Evolutionary conservation across 2,888 invertebrate species (phyloP).

Genomic region (Agrotis exclamationis): DNA sequence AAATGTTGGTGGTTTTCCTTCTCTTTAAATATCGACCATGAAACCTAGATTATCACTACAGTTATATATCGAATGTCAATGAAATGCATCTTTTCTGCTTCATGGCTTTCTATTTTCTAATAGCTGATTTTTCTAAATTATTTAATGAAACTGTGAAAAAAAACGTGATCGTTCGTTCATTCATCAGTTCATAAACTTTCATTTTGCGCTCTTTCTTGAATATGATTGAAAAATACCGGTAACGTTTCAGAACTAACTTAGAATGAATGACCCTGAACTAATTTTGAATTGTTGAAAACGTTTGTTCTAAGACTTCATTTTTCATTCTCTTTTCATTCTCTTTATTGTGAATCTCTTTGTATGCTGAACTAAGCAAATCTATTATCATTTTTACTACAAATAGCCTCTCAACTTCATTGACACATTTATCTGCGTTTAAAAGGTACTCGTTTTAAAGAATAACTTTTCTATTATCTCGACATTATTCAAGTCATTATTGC

Average conservation of each 20-base stretch:
- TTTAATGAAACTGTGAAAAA: background rate
- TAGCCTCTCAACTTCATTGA: constrained; percentile 8
- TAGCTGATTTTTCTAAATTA: constrained; percentile 6
- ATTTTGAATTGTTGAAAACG: background rate
- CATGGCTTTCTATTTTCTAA: constrained; percentile 4
- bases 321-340: background rate
- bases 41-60: background rate
- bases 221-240: background rate
- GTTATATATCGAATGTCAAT: background rate
- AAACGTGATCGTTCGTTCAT: background rate
- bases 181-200: background rate
- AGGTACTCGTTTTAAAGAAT: constrained; percentile 22
- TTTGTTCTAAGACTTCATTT: background rate
- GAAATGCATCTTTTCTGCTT: constrained; percentile 15
- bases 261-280: background rate
- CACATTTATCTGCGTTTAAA: background rate
- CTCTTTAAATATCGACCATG: background rate
- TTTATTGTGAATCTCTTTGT: background rate
- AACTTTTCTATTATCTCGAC: constrained; percentile 45
- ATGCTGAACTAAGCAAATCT: background rate
- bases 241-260: background rate
- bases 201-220: background rate
- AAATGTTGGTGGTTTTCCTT: constrained; percentile 6
- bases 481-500: constrained; percentile 47
- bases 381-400: background rate